Percentiles rank a stretch among this genome's conserved stretches.
phyloP scores from a whole-genome alignment of 2,888 invertebrate genomes.

The Ichneumoninae sp. region DNA sequence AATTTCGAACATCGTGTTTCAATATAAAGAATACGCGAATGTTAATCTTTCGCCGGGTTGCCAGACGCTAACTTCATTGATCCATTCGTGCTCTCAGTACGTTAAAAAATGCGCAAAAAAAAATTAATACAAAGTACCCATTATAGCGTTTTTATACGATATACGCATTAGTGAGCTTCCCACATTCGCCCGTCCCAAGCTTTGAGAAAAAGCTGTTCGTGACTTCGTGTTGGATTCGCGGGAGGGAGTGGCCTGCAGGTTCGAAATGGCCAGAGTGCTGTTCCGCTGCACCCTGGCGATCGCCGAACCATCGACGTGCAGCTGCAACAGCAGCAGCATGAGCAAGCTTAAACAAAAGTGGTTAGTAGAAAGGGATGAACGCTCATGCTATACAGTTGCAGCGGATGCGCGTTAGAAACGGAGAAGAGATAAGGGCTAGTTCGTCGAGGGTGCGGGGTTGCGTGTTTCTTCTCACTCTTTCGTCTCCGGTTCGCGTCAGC shows the following conservation, averaged over 20 bases:
- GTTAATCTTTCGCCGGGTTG: not conserved
- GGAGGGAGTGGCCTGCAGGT: slow-evolving; percentile 53
- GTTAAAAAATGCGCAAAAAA: not conserved
- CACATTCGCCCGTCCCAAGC: not conserved
- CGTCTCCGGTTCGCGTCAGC: slow-evolving; percentile 14
- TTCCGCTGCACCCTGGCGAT: slow-evolving; percentile 48
- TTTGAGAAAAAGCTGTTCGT: not conserved
- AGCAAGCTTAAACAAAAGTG: not conserved
- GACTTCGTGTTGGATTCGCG: not conserved
- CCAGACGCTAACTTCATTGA: not conserved
- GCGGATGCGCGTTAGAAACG: slow-evolving; percentile 39
- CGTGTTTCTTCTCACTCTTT: slow-evolving; percentile 26
- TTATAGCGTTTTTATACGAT: slow-evolving; percentile 23
- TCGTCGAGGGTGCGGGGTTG: slow-evolving; percentile 21
- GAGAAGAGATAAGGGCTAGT: slow-evolving; percentile 52
- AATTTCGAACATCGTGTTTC: not conserved
- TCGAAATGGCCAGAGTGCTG: slow-evolving; percentile 22
- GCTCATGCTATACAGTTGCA: slow-evolving; percentile 25
- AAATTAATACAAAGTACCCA: slow-evolving; percentile 19
- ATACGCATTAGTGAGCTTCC: not conserved
- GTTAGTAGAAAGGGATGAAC: not conserved
- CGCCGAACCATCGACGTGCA: slow-evolving; percentile 8
- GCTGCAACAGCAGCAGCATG: not conserved
- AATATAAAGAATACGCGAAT: slow-evolving; percentile 11
- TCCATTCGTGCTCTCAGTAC: not conserved